phyloP scores from a whole-genome alignment of 2,888 invertebrate genomes.

The Hirtodrosophila trivittata region DNA sequence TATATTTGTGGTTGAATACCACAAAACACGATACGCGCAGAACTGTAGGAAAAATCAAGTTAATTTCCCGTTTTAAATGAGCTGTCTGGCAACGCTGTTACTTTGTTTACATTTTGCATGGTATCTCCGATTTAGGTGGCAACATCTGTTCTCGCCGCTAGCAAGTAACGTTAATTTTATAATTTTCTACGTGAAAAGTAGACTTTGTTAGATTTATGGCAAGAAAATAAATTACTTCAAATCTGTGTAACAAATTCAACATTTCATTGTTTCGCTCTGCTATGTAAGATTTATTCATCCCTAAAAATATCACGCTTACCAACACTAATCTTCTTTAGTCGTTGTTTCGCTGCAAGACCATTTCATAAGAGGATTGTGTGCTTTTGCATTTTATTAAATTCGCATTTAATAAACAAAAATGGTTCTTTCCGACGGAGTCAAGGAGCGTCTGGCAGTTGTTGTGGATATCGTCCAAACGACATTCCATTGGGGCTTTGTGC shows the following conservation, averaged over 20 bases:
- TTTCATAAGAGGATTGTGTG: constrained; percentile 45
- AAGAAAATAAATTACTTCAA: not conserved
- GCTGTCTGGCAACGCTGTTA: constrained; percentile 19
- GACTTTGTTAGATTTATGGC: not conserved
- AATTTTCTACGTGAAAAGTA: constrained; percentile 5
- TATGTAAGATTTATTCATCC: constrained; percentile 1
- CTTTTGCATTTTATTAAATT: constrained; percentile 22
- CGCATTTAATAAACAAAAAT: constrained; percentile 43
- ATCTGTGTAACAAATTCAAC: not conserved
- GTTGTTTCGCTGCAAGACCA: constrained; percentile 23
- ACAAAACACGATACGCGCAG: too few relatives aligned
- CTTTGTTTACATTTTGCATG: constrained; percentile 42
- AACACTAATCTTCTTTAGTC: constrained; percentile 40
- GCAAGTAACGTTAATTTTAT: too few relatives aligned
- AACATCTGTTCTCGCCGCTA: not conserved
- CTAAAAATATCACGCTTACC: constrained; percentile 23
- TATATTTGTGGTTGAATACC: too few relatives aligned
- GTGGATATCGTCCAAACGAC: constrained; percentile 86
- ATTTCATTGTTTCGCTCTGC: constrained; percentile 6
- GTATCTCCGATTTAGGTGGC: not conserved
- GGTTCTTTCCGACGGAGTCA: constrained; percentile 85
- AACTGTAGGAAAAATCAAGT: too few relatives aligned
- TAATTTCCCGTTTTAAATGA: too few relatives aligned
- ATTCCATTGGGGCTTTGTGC: constrained; percentile 89
- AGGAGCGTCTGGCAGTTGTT: constrained; percentile 87